Evolutionary conservation across 2,888 invertebrate genomes (phyloP).

Genomic region (Eupithecia inturbata): DNA sequence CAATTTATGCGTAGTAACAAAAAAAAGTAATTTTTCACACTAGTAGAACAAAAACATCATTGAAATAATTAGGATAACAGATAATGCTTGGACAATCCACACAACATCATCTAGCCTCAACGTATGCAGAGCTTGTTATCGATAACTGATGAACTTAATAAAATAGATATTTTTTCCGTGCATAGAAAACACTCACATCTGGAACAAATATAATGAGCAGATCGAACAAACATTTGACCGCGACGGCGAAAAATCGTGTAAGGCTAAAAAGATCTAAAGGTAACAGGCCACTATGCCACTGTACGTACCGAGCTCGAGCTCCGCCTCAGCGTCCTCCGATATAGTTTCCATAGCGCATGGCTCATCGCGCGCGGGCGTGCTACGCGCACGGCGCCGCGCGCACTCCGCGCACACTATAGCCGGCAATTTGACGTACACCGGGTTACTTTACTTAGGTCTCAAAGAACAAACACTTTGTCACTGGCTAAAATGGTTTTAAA

Average conservation of each 20-base stretch:
- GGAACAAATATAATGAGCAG: neutral
- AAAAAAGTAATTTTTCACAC: too few species aligned
- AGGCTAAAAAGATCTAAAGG: neutral
- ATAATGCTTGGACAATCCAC: too few species aligned
- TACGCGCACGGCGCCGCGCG: constrained; percentile 73
- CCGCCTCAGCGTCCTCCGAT: constrained; percentile 87
- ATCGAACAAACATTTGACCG: neutral
- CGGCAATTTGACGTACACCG: constrained; percentile 56
- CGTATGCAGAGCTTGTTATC: too few species aligned
- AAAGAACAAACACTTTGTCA: neutral
- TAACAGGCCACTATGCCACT: neutral
- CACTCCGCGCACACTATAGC: constrained; percentile 65
- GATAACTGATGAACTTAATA: too few species aligned
- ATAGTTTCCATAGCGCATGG: constrained; percentile 87
- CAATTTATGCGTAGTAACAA: too few species aligned
- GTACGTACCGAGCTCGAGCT: constrained; percentile 87
- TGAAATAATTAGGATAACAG: too few species aligned
- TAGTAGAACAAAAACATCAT: too few species aligned
- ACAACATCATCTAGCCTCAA: too few species aligned
- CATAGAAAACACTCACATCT: neutral
- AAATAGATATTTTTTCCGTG: too few species aligned
- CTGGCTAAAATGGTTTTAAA: neutral
- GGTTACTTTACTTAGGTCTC: constrained; percentile 18
- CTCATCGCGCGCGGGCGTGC: constrained; percentile 71
- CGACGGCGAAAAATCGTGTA: neutral